A percentile compares a stretch with the other conserved stretches of the same genome.
Evolutionary conservation across 2,888 invertebrate species (phyloP).

Genomic region (Limnephilus marmoratus): DNA sequence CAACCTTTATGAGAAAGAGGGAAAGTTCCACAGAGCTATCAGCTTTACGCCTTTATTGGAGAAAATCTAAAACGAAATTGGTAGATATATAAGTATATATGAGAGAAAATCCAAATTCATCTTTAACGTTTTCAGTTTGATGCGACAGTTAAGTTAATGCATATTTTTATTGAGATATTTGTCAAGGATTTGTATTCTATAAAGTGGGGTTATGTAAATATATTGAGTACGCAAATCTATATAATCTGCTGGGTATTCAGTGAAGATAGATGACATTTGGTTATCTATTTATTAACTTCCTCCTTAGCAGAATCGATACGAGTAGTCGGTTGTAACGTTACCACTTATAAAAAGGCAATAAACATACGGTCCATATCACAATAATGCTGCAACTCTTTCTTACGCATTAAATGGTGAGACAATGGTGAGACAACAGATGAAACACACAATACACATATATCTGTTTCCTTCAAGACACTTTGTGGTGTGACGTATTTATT

Average conservation of each 20-base stretch:
- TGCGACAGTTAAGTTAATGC: not conserved
- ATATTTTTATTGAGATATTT: not conserved
- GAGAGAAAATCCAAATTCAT: not conserved
- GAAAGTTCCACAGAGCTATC: not conserved
- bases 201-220: not conserved
- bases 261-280: not conserved
- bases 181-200: not conserved
- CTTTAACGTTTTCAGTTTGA: not conserved
- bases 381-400: no score
- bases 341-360: no score
- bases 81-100: not conserved
- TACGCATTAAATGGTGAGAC: no score
- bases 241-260: not conserved
- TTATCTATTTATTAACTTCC: not conserved
- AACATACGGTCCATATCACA: no score
- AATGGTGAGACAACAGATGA: no score
- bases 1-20: not conserved
- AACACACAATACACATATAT: no score
- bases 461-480: no score
- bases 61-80: not conserved
- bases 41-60: not conserved
- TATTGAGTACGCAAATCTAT: not conserved
- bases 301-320: not conserved
- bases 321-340: no score
- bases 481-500: no score